Evolutionary conservation across 2,797 vertebrate genomes (phyloP), one percentile per base, ranked within the genome.

Genomic region (Pelobates cultripes): DNA sequence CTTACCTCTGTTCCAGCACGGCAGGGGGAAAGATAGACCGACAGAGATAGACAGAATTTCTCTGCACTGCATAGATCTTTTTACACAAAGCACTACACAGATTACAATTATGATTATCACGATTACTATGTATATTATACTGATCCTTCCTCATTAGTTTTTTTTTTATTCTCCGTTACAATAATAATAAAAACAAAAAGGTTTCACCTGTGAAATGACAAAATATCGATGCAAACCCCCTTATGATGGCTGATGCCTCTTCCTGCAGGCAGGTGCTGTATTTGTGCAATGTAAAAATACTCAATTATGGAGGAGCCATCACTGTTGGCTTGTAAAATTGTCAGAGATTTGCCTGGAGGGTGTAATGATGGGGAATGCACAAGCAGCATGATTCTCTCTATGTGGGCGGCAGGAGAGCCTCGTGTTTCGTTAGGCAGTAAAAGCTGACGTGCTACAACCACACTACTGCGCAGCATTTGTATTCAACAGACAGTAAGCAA

Each of bases 341-440:
- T 81, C 80, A 81, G 75, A 61, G 40, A 17, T 70, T 77, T 66
- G 74, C 80, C 80, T 68, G 44, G 73, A 72, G 80, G 60, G 67
- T 68, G 69, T 77, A 60, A 45, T 72, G 73, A 81, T 45, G 73
- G 80, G 72, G 67, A 81, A 70, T 12, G 51, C 72, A 75, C 79
- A 68, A 69, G 68, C 79, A 69, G 72, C 72, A 63, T 66, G 73
- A 81, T 75, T 76, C 74, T 15, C 75, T 82, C 69, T 66, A 82
- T 61, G 80, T 82, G 68, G 73, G 74, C 42, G 67, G 68, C 14
- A 55, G 41, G 60, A 77, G 60, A 42, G 74, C 69, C 10, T 3
- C 55, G 43, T 13, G 45, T 57, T 28, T 61, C 44, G 45, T n/a
- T 73, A 53, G 61, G 51, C 69, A 13, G 70, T 71, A 72, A 82